Percentiles rank a stretch among this genome's conserved stretches.
phyloP scores from a whole-genome alignment of 2,113 vertebrate species.

The Carassius gibelio region DNA sequence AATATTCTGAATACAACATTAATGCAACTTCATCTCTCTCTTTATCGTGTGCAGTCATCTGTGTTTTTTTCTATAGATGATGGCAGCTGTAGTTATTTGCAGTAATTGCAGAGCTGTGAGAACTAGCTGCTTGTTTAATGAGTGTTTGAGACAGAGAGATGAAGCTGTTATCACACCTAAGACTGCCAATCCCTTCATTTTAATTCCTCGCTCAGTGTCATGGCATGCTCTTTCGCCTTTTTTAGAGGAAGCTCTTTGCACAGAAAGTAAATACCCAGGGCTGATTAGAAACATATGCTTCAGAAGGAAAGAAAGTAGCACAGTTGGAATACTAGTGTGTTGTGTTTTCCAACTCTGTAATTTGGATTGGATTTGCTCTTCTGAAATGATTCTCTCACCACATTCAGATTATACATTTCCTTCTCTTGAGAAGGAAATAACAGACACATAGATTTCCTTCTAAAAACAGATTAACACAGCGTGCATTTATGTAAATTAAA shows the following conservation, averaged over 20 bases:
- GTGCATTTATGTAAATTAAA: not conserved
- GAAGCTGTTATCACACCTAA: slow-evolving; percentile 33
- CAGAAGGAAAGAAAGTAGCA: not conserved
- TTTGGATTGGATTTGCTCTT: not conserved
- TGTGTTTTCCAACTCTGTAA: not conserved
- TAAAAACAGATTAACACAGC: no score
- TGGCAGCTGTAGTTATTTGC: not conserved
- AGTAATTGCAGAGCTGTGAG: slow-evolving; percentile 21
- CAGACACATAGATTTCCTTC: no score
- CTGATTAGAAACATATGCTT: slow-evolving; percentile 42
- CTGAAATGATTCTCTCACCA: not conserved
- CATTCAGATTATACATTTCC: not conserved
- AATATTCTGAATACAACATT: not conserved
- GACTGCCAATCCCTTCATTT: slow-evolving; percentile 25
- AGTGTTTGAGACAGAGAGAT: slow-evolving; percentile 7
- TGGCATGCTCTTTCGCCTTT: not conserved
- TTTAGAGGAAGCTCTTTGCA: slow-evolving; percentile 29
- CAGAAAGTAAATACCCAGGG: slow-evolving; percentile 30
- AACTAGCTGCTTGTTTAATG: slow-evolving; percentile 7
- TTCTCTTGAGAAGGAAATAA: not conserved
- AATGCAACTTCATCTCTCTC: not conserved
- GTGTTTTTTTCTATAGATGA: not conserved
- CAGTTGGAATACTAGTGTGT: not conserved
- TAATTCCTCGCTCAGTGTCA: not conserved
- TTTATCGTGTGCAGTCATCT: slow-evolving; percentile 8